A percentile compares a stretch with the other conserved stretches of the same genome.
phyloP scores from a whole-genome alignment of 2,888 invertebrate species.

The Resseliella maxima region DNA sequence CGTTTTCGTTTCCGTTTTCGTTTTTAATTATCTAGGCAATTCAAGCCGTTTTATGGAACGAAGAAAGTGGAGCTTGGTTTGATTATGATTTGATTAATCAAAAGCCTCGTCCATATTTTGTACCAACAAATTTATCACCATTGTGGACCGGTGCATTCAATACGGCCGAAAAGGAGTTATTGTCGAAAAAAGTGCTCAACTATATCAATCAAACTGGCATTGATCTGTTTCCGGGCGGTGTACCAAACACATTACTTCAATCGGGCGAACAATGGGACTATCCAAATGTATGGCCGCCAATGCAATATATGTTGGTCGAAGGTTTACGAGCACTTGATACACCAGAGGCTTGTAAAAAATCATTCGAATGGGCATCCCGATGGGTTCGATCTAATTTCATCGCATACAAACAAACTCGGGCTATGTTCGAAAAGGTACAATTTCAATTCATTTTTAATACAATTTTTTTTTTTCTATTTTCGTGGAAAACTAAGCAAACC shows the following conservation, averaged over 20 bases:
- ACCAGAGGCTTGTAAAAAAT: constrained; percentile 73
- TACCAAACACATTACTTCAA: constrained; percentile 81
- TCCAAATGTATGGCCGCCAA: constrained; percentile 95
- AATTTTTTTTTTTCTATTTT: neutral
- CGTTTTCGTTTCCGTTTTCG: no score
- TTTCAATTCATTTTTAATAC: neutral
- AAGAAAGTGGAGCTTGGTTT: constrained; percentile 85
- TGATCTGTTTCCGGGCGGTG: constrained; percentile 76
- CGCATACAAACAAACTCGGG: constrained; percentile 76
- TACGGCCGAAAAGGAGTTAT: constrained; percentile 69
- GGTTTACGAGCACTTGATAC: constrained; percentile 79
- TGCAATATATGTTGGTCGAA: constrained; percentile 84
- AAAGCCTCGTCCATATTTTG: constrained; percentile 78
- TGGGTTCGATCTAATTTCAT: constrained; percentile 86
- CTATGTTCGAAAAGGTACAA: constrained; percentile 88
- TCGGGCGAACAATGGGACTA: constrained; percentile 75
- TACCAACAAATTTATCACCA: constrained; percentile 83
- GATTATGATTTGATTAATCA: constrained; percentile 82
- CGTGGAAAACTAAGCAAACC: no score
- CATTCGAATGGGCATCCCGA: constrained; percentile 78
- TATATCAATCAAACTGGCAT: constrained; percentile 78
- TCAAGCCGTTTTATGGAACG: constrained; percentile 83
- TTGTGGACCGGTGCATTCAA: constrained; percentile 84
- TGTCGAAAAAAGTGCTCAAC: constrained; percentile 73
- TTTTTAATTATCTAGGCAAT: constrained; percentile 61